phyloP scores from a whole-genome alignment of 2,888 invertebrate genomes.

The Sphinx pinastri region DNA sequence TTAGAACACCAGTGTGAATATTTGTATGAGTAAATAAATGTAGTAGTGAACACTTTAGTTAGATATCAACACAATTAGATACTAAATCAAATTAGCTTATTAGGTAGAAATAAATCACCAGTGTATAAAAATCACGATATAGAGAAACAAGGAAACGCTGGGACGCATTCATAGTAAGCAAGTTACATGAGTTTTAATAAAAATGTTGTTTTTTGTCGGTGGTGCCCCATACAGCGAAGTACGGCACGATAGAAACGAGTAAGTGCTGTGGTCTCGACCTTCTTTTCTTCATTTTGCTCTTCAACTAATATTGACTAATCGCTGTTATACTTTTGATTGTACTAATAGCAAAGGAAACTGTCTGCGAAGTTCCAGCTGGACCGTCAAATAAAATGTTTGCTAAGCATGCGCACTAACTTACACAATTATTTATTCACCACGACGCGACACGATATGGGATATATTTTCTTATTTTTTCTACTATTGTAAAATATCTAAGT shows the following conservation, averaged over 20 bases:
- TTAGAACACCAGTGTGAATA: background rate
- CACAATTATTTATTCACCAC: conserved; percentile 34
- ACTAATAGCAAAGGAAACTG: conserved; percentile 64
- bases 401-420: conserved; percentile 72
- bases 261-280: conserved; percentile 84
- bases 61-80: conserved; percentile 15
- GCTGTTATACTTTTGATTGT: conserved; percentile 69
- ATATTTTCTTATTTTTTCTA: conserved; percentile 46
- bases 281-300: conserved; percentile 73
- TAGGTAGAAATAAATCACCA: conserved; percentile 19
- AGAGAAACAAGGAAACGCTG: conserved; percentile 44
- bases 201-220: conserved; percentile 83
- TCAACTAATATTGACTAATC: conserved; percentile 78
- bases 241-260: conserved; percentile 79
- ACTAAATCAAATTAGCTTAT: background rate
- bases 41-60: conserved; percentile 1
- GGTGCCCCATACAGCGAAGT: conserved; percentile 83
- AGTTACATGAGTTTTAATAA: conserved; percentile 60
- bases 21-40: background rate
- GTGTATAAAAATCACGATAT: conserved; percentile 35
- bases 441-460: conserved; percentile 44
- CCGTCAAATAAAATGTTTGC: conserved; percentile 56
- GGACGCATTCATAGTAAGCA: conserved; percentile 38
- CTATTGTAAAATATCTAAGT: background rate
- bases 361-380: conserved; percentile 67